Conservation (phyloP, 2,888 invertebrate genomes). For the Tetramorium bicarinatum region DNA sequence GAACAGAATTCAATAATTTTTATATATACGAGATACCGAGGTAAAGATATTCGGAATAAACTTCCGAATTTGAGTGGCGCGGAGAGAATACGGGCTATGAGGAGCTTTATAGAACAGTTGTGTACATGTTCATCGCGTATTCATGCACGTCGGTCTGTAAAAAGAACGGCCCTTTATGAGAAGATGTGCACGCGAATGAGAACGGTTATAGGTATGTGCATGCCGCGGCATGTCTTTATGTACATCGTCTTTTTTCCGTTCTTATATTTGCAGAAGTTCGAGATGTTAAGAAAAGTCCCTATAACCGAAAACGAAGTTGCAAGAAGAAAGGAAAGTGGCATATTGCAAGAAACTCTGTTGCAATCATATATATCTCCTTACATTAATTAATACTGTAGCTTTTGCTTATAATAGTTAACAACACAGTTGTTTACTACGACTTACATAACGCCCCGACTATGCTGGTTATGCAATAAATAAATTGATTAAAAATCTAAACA, state of each 20-base stretch:
- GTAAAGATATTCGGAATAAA: neutral
- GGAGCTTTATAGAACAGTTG: neutral
- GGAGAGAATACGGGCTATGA: neutral
- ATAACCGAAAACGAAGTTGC: neutral
- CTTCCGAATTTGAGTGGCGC: neutral
- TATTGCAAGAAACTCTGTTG: neutral
- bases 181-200: neutral
- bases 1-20: neutral
- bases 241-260: constrained; percentile 4
- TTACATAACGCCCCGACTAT: neutral
- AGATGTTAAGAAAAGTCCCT: constrained; percentile 9
- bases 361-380: neutral
- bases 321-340: neutral
- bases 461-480: neutral
- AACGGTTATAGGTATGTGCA: neutral
- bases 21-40: neutral
- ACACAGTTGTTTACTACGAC: neutral
- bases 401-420: neutral
- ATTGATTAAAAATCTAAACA: neutral
- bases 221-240: constrained; percentile 3
- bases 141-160: constrained; percentile 52
- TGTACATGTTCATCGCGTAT: constrained; percentile 59
- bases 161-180: constrained; percentile 27
- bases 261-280: constrained; percentile 51
- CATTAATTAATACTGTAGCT: constrained; percentile 1